Base-by-base conservation (phyloP, 2,888 invertebrate genomes). In the Trypoxylon attenuatum region DNA sequence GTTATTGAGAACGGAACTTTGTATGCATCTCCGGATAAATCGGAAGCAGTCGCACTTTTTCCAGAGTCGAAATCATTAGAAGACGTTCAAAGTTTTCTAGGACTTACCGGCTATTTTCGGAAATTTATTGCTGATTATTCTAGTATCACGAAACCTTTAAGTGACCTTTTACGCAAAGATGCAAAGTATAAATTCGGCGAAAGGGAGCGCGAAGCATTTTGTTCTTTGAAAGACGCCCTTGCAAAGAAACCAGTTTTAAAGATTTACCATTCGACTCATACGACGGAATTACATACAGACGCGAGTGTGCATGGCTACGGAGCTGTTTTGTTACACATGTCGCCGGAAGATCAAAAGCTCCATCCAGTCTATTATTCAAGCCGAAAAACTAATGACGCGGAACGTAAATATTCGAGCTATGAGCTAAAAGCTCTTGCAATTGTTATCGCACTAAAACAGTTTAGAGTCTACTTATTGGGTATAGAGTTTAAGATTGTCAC, bases 191-290 rank as follows among this genome's bases (percentile, higher is more conserved):
- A 29, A n/a, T 59, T 68, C 29, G n/a, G 38, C n/a, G 45, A 43
- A 0, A 23, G 13, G 2, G 46, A 58, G 1, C 22, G 10, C 5
- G 21, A 23, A 4, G 57, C 64, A 6, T 69, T 75, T 42, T 1
- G 22, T 1, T 19, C 18, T 5, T 5, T 71, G 18, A 69, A 72
- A 16, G n/a, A 41, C 2, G 0, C n/a, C 0, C 15, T 71, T 0
- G 21, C 53, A 0, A 33, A 27, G 0, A 49, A 68, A 1, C 78
- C 77, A 5, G 73, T 78, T 18, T 50, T 81, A 2, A 55, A 52
- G 2, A 65, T 4, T 80, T 70, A n/a, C n/a, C n/a, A n/a, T n/a
- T n/a, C n/a, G n/a, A n/a, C n/a, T n/a, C n/a, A n/a, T n/a, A n/a
- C n/a, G n/a, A n/a, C n/a, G n/a, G n/a, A n/a, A n/a, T n/a, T n/a